These are phyloP conservation scores for Aphelenchoides fujianensis DNA, from an alignment of 1,140 invertebrate species.

Conservation along the genomic window DNA sequence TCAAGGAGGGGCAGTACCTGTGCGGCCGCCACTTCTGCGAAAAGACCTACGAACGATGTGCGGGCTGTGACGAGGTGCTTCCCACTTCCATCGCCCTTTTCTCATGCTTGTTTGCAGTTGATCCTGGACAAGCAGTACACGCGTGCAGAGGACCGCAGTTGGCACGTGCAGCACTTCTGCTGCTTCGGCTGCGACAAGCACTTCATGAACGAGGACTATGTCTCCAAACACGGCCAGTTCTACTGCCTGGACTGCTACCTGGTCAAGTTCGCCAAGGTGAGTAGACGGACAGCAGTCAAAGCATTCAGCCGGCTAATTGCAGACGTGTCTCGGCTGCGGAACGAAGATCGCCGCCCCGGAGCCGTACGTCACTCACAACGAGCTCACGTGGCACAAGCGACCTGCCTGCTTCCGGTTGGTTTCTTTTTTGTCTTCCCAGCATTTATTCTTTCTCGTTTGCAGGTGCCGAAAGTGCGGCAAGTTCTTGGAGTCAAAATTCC, in stretches of 20 bases:
- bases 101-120: constrained; percentile 65
- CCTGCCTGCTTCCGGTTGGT: constrained; percentile 71
- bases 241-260: constrained; percentile 77
- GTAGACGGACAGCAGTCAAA: constrained; percentile 14
- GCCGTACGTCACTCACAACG: constrained; percentile 73
- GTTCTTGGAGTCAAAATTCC: constrained; percentile 29
- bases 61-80: constrained; percentile 80
- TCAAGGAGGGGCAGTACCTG: constrained; percentile 78
- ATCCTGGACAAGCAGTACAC: constrained; percentile 81
- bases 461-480: constrained; percentile 23
- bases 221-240: constrained; percentile 73
- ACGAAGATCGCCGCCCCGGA: constrained; percentile 74
- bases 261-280: constrained; percentile 70
- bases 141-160: constrained; percentile 75
- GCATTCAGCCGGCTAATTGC: constrained; percentile 50
- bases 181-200: constrained; percentile 75
- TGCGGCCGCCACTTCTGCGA: constrained; percentile 84
- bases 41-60: constrained; percentile 78
- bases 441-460: background rate
- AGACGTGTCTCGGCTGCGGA: constrained; percentile 72
- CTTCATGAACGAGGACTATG: constrained; percentile 68
- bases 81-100: constrained; percentile 11
- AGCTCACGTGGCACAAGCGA: constrained; percentile 75
- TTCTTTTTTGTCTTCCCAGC: no score
- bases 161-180: constrained; percentile 81